Base-by-base conservation (phyloP, 2,797 vertebrate genomes). In the Gobio occitaniae region DNA sequence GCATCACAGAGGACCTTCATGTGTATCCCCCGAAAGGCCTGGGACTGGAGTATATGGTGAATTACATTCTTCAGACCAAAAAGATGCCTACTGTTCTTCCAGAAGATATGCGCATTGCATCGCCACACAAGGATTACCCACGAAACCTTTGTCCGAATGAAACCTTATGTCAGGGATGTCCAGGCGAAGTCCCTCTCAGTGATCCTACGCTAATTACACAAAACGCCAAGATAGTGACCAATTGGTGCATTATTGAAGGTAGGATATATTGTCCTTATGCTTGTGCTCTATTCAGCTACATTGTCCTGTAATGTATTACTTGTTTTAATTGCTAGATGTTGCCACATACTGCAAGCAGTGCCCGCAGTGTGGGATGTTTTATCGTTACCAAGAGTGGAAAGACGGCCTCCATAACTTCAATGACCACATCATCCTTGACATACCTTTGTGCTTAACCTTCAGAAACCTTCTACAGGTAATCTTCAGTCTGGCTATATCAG, bases 361-460 rank as follows among this genome's bases (percentile, higher is more conserved):
- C 59, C 52, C 54, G n/a, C 69, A 19, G 16, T 86, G 84, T 81
- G 68, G 78, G 16, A 78, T 71, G 38, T 69, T 79, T 71, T 85
- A 85, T 70, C 84, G 78, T 2, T 85, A 85, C 32, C 84, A 86
- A 38, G 78, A 86, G 50, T 82, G 84, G 84, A 75, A 59, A 63
- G 84, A 81, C 11, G 16, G 61, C 25, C 65, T 86, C 9, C 84
- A 86, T 80, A 86, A 85, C 59, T 85, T 79, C 69, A 79, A 85
- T 59, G 75, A 81, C 50, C 59, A 81, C 38, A 56, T 86, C n/a
- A 15, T 85, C 54, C n/a, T 86, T 48, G 54, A 80, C 52, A 56
- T 76, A 21, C 50, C 78, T 10, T 78, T 86, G 36, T 86, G 84
- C 63, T 15, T 86, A 74, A 74, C 63, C 29, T 29, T 86, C 25